A percentile compares a stretch with the other conserved stretches of the same genome.
phyloP scores from a whole-genome alignment of 2,113 vertebrate species.

The Mormyrus lacerda region DNA sequence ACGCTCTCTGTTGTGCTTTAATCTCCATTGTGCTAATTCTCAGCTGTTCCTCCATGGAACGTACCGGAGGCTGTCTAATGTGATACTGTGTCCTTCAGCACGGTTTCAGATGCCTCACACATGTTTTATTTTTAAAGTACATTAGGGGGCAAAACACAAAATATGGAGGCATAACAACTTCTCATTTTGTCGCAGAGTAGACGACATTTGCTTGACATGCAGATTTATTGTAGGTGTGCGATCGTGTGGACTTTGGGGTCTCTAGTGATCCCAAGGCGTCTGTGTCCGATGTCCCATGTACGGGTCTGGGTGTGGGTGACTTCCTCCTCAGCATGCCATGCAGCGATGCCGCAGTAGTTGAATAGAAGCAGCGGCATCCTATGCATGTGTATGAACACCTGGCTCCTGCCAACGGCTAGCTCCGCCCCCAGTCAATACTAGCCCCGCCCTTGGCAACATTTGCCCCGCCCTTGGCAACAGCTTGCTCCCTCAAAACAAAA shows the following conservation, averaged over 20 bases:
- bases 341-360: not conserved
- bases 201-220: not conserved
- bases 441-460: not conserved
- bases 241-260: not conserved
- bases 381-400: not conserved
- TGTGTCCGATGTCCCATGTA: not conserved
- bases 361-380: not conserved
- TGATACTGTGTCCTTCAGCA: not conserved
- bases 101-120: not conserved
- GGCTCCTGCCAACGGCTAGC: not conserved
- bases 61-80: not conserved
- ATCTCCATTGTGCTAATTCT: not conserved
- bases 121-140: slow-evolving; percentile 1
- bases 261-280: not conserved
- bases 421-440: not conserved
- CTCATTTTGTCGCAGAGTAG: not conserved
- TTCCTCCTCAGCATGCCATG: not conserved
- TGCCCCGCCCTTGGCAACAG: not conserved
- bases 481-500: not conserved
- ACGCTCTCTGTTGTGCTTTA: not conserved
- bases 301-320: not conserved
- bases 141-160: not conserved
- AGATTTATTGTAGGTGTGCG: not conserved
- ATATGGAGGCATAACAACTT: not conserved
- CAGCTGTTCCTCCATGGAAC: not conserved